Evolutionary conservation across 2,888 invertebrate species (phyloP), one percentile per base, ranked within the genome.

Genomic region (Rhodophaea formosa): DNA sequence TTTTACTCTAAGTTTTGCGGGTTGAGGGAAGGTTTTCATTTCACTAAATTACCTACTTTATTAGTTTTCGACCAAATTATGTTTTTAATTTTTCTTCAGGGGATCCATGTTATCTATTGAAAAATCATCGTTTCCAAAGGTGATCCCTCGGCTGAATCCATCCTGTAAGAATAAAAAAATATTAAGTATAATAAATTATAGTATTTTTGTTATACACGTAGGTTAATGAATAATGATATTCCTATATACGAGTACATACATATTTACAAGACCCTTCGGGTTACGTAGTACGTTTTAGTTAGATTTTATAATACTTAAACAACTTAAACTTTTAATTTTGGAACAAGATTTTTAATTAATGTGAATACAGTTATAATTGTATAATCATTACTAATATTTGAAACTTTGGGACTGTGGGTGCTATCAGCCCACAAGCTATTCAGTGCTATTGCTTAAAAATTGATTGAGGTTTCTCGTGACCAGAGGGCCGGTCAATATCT

Each of bases 31-130:
- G 64, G 66, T 73, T 74, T 68, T 72, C 69, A 64, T 61, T 61
- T 72, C 69, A 64, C 74, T 73, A 72, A 70, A 74, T 74, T 70
- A 73, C 65, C 77, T 77, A 75, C 62, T 71, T 66, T 66, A 68
- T 69, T 69, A 64, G 57, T 67, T 47, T 17, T 17, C 23, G 43
- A 62, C 57, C 64, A 64, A 66, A 69, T 59, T 23, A 29, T 58
- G 56, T 59, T 56, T 77, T 92, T 84, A 93, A 84, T 93, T 93
- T 81, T 97, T 97, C 85, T 95, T 94, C 74, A 98, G 91, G 61
- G 98, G 98, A 92, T 98, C 98, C 84, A 98, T 93, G 87, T 97
- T 97, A 82, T 97, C 98, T 86, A 98, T 91, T 69, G 97, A 96
- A 91, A 98, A 98, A 91, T 98, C 98, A 84, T 98, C 98, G 80